A percentile compares a stretch with the other conserved stretches of the same genome.
Conservation (phyloP, 2,797 vertebrate species). For the Simalia tracyae region DNA sequence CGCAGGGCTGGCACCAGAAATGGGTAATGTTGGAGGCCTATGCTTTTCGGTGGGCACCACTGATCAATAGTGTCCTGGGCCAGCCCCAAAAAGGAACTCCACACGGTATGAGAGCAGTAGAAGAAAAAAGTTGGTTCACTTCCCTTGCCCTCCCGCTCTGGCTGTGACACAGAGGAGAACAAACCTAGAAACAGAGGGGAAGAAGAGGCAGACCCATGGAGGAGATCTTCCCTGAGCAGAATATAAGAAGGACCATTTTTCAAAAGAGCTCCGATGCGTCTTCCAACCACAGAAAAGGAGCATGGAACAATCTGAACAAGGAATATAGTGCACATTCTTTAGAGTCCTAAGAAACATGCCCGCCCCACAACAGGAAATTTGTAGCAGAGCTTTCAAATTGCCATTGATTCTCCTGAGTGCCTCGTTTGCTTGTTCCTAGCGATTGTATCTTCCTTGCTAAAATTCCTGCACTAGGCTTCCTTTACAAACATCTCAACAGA, state of each 20-base stretch:
- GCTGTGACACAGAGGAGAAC: neutral
- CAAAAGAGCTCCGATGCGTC: neutral
- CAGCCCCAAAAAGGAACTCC: neutral
- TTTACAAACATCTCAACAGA: neutral
- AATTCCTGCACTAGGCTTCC: neutral
- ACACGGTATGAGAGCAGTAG: neutral
- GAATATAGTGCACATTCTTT: neutral
- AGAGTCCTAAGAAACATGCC: neutral
- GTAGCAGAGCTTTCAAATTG: neutral
- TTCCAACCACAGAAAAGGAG: neutral
- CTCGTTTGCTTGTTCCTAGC: neutral
- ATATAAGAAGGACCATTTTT: too few species aligned
- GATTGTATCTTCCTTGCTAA: neutral
- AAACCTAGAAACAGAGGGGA: neutral
- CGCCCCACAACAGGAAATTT: neutral
- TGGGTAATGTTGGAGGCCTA: neutral
- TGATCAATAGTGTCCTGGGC: neutral
- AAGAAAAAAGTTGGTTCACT: neutral
- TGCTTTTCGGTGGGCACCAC: neutral
- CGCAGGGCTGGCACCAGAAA: neutral
- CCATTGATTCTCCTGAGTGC: neutral
- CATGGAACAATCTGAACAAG: neutral
- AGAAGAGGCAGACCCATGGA: neutral
- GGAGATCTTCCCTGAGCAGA: neutral
- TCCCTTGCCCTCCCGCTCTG: neutral